Conservation (phyloP, 53 echinoderm and acorn worm genomes). For the Temnopleurus reevesii region DNA sequence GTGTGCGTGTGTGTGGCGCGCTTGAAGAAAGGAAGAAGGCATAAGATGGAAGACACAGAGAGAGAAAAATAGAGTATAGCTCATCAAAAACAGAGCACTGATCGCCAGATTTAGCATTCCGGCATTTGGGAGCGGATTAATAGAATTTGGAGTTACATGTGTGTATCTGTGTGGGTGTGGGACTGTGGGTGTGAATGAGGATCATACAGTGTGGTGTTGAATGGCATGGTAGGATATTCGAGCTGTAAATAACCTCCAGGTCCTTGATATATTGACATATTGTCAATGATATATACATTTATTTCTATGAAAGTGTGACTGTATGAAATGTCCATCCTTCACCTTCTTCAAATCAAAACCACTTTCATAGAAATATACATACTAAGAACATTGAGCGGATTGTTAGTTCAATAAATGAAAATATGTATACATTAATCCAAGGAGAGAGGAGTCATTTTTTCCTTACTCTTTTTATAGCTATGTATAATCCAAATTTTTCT, state of each 20-base stretch:
- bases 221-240: background rate
- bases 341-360: no score
- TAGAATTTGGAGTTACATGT: slow-evolving; percentile 14
- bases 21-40: background rate
- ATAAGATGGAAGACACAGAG: background rate
- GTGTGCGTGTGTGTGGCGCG: slow-evolving; percentile 25
- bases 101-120: slow-evolving; percentile 24
- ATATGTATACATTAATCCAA: no score
- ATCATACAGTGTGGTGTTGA: background rate
- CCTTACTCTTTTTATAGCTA: no score
- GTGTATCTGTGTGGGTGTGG: background rate
- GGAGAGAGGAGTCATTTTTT: no score
- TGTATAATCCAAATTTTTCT: no score
- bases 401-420: no score
- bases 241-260: background rate
- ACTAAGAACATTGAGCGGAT: no score
- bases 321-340: background rate
- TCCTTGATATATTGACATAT: background rate
- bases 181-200: background rate
- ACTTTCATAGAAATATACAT: no score
- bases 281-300: background rate
- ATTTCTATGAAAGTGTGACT: background rate
- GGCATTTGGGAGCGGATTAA: slow-evolving; percentile 35
- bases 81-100: background rate
- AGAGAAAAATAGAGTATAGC: background rate